A percentile compares a stretch with the other conserved stretches of the same genome.
Evolutionary conservation across 2,113 vertebrate genomes (phyloP).

Genomic region (Falcunculus frontatus): DNA sequence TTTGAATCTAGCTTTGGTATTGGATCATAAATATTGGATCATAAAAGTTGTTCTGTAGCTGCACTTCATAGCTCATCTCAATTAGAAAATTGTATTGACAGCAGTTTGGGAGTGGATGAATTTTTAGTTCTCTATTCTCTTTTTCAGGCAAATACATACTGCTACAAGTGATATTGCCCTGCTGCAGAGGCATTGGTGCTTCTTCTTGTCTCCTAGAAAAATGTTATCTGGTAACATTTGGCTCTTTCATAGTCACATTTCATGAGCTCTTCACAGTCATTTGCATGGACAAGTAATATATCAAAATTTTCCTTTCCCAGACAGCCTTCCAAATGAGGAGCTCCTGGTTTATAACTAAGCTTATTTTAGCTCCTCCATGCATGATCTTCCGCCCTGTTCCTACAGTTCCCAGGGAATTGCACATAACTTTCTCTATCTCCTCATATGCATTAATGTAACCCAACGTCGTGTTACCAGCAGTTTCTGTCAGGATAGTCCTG

Average conservation of each 20-base stretch:
- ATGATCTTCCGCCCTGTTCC: neutral
- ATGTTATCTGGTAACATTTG: neutral
- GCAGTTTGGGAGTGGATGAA: neutral
- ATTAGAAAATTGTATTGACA: neutral
- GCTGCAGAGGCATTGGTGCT: neutral
- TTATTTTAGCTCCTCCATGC: neutral
- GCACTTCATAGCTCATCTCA: neutral
- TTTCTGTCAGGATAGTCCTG: neutral
- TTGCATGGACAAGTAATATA: neutral
- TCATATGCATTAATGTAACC: neutral
- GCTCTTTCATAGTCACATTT: neutral
- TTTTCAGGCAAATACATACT: neutral
- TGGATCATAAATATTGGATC: neutral
- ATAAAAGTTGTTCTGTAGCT: neutral
- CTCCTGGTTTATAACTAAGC: neutral
- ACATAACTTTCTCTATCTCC: neutral
- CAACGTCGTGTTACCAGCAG: neutral
- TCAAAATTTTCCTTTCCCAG: neutral
- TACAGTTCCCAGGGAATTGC: neutral
- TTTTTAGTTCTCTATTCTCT: neutral
- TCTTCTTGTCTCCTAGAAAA: neutral
- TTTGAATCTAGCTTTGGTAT: neutral
- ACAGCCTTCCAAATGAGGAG: neutral
- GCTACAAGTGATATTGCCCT: rapidly evolving
- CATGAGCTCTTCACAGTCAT: neutral